Conservation (phyloP, 2,888 invertebrate genomes). For the Graphium colonna region DNA sequence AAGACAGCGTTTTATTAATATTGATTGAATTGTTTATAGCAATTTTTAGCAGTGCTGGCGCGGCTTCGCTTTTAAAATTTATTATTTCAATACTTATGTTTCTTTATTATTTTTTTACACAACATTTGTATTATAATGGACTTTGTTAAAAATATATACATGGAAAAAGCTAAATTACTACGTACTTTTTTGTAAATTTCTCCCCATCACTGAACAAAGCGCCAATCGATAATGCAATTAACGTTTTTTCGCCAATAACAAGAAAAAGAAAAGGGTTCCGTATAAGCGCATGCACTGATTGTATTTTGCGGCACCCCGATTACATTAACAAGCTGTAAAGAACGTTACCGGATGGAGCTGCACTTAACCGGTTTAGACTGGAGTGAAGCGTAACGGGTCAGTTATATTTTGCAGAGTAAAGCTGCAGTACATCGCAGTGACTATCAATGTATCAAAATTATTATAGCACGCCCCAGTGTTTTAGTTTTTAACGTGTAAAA, state of each 20-base stretch:
- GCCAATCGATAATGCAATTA: conserved; percentile 5
- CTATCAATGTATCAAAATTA: too few species aligned
- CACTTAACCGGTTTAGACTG: conserved; percentile 59
- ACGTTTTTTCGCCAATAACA: background rate
- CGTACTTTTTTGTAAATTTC: background rate
- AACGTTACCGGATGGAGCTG: conserved; percentile 56
- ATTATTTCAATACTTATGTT: too few species aligned
- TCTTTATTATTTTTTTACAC: too few species aligned
- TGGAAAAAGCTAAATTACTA: background rate
- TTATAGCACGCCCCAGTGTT: too few species aligned
- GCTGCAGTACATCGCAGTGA: conserved; percentile 1
- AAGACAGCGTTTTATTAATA: too few species aligned
- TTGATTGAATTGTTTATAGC: too few species aligned
- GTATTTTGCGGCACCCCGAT: conserved; percentile 39
- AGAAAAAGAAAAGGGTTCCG: background rate
- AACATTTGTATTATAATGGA: too few species aligned
- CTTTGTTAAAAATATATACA: too few species aligned
- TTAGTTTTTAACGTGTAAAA: too few species aligned
- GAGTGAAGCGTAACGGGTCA: conserved; percentile 29
- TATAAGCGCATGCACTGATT: conserved; percentile 14
- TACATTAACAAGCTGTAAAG: conserved; percentile 67
- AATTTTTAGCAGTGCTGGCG: too few species aligned
- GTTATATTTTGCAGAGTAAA: conserved; percentile 18
- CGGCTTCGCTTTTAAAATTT: too few species aligned
- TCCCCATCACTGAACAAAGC: background rate